Base-by-base conservation (phyloP, 2,113 vertebrate genomes). In the Peromyscus maniculatus region DNA sequence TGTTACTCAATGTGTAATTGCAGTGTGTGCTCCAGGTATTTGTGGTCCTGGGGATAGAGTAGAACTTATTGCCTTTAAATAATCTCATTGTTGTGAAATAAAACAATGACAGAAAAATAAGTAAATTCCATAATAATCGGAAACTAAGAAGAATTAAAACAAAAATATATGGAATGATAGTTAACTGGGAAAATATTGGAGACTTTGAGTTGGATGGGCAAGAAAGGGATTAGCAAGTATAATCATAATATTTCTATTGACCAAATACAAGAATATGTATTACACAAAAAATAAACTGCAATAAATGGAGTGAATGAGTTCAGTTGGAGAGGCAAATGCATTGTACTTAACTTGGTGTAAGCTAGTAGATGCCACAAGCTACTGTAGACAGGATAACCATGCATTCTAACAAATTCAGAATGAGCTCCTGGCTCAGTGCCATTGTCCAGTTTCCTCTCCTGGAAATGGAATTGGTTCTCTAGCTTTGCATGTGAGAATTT, bases 291-390 rank as follows among this genome's bases (percentile, higher is more conserved):
- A 46, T 2, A 72, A 80, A 26, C 3, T 6, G 12, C 64, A 17
- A 1, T 0, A 39, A 31, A 7, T 33, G 33, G 83, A 71, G 21
- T 46, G 13, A 5, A 69, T 17, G 49, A 33, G 46, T 13, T 31
- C 24, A 10, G 17, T 55, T 46, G 4, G 7, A 91, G 26, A 26
- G 15, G 31, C 5, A 83, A 80, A 28, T 24, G 22, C 13, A 67
- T 12, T 66, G 52, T 59, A 2, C 0, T 67, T 43, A 43, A 4
- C n/a, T 43, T 22, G 3, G 6, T 0, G 46, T 3, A 22, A 43
- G 39, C 17, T 55, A 49, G 7, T 4, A 59, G 28, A 46, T 21
- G 0, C 1, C 19, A 31, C 8, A 2, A 39, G 3, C 10, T 12
- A 55, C 17, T 52, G 11, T 36, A 8, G 59, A 82, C 17, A 71